Conservation (phyloP, 2,888 invertebrate genomes). For the Ormyrus thymus region DNA sequence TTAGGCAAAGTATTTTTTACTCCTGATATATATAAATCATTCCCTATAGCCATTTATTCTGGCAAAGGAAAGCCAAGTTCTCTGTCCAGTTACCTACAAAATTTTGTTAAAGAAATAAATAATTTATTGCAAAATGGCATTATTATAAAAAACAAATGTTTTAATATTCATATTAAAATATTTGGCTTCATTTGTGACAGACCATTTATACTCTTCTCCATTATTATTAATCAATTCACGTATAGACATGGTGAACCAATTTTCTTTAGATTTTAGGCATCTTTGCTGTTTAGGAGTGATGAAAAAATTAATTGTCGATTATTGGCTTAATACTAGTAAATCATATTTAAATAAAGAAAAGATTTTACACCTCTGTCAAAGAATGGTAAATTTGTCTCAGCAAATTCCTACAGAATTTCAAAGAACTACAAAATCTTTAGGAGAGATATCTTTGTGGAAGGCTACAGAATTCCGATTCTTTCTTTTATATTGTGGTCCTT, state of each 20-base stretch:
- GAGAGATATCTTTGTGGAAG: too few relatives aligned
- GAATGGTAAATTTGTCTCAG: constrained; percentile 3
- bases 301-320: constrained; percentile 12
- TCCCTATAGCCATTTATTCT: constrained; percentile 2
- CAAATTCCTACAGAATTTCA: constrained; percentile 10
- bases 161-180: not conserved
- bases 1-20: not conserved
- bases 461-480: not conserved
- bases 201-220: not conserved
- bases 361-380: not conserved
- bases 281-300: constrained; percentile 6
- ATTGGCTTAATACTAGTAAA: not conserved
- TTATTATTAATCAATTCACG: not conserved
- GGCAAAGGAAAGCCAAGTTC: constrained; percentile 3
- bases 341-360: not conserved
- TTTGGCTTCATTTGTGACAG: constrained; percentile 26
- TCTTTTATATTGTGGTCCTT: not conserved
- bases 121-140: not conserved
- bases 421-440: too few relatives aligned
- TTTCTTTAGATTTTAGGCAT: constrained; percentile 15
- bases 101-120: constrained; percentile 2
- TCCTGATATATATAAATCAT: not conserved
- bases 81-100: not conserved
- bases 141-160: not conserved
- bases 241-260: constrained; percentile 5